These are phyloP conservation scores for Eidolon helvum DNA, from an alignment of 2,113 vertebrate species.

Conservation along the genomic window DNA sequence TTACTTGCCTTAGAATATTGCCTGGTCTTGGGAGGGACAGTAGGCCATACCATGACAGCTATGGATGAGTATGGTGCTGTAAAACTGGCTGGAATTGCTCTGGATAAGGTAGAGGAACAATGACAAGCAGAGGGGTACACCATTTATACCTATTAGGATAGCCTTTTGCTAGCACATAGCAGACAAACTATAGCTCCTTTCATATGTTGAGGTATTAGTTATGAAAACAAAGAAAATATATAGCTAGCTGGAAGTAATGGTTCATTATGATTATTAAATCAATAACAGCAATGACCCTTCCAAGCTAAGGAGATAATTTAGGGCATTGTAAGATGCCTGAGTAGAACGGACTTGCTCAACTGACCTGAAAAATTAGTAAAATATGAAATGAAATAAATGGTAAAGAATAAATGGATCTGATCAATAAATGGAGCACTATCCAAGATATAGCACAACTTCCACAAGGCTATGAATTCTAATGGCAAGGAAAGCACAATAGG, in stretches of 20 bases:
- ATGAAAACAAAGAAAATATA: background rate
- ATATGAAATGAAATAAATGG: background rate
- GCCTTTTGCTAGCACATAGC: background rate
- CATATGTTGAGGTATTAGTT: background rate
- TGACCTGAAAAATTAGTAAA: background rate
- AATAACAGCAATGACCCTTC: background rate
- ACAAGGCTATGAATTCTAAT: background rate
- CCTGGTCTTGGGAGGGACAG: background rate
- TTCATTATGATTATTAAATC: background rate
- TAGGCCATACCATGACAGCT: background rate
- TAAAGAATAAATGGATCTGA: background rate
- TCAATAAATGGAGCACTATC: background rate
- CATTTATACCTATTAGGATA: background rate
- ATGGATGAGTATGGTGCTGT: accelerated
- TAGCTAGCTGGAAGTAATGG: background rate
- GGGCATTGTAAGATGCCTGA: background rate
- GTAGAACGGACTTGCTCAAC: background rate
- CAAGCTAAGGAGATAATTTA: background rate
- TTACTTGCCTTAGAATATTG: background rate
- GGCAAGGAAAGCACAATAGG: background rate
- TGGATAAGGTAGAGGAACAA: background rate
- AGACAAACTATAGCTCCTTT: background rate
- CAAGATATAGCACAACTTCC: background rate
- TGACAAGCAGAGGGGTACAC: accelerated
- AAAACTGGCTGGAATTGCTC: background rate